These are phyloP conservation scores for Sepioteuthis lessoniana DNA, from an alignment of 2,888 invertebrate species.

Conservation along the genomic window DNA sequence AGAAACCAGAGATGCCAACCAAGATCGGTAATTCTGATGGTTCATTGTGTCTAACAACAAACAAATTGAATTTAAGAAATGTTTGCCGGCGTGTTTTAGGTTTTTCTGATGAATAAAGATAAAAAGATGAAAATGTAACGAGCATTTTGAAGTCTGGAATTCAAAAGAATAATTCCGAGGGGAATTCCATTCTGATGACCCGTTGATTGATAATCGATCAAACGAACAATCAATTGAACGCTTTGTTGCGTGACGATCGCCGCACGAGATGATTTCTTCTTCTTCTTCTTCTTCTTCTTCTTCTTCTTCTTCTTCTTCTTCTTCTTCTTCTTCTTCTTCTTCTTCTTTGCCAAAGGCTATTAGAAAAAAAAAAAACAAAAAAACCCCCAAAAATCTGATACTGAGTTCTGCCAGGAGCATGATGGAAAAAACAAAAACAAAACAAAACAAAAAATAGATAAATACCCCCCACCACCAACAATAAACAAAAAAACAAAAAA, in stretches of 20 bases:
- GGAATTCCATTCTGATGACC: background rate
- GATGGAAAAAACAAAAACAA: too few species aligned
- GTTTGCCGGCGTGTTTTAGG: background rate
- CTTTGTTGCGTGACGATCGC: background rate
- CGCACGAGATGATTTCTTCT: too few species aligned
- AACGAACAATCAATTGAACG: slow-evolving; percentile 33
- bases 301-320: too few species aligned
- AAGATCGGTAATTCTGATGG: background rate
- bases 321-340: too few species aligned
- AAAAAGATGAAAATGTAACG: background rate
- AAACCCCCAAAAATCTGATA: background rate
- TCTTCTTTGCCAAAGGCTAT: too few species aligned
- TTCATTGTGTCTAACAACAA: background rate
- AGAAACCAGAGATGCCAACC: too few species aligned
- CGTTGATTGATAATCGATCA: background rate
- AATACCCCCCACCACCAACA: too few species aligned
- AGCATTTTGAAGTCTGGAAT: background rate
- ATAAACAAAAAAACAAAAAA: too few species aligned
- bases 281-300: too few species aligned
- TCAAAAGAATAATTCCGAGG: background rate
- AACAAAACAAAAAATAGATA: too few species aligned
- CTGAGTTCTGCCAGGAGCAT: background rate
- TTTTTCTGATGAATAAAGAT: background rate
- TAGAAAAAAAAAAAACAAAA: too few species aligned
- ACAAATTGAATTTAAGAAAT: background rate